These are phyloP conservation scores for Semicossyphus pulcher DNA, from an alignment of 2,113 vertebrate species.

Conservation along the genomic window DNA sequence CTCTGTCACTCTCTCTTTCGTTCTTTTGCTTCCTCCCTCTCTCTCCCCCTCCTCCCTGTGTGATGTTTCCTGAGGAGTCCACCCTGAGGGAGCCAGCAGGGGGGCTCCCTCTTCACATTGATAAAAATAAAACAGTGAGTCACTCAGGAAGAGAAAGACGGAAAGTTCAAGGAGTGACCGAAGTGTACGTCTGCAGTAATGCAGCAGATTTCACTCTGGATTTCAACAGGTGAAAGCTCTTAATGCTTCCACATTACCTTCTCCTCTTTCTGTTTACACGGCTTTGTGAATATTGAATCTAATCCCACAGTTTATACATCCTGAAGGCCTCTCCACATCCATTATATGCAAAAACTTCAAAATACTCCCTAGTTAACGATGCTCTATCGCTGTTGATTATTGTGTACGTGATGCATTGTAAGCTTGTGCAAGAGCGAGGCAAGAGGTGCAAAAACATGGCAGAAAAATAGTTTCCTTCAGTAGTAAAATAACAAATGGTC, in stretches of 20 bases:
- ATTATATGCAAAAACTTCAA: neutral
- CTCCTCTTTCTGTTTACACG: neutral
- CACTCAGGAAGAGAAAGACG: constrained; percentile 18
- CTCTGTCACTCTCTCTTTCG: too few relatives aligned
- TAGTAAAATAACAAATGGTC: constrained; percentile 17
- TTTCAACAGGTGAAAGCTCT: constrained; percentile 14
- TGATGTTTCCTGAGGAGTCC: constrained; percentile 37
- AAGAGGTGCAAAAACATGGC: neutral
- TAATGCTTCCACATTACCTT: neutral
- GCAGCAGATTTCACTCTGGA: neutral
- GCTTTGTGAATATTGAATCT: constrained; percentile 10
- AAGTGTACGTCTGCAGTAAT: constrained; percentile 17
- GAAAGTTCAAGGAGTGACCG: constrained; percentile 38
- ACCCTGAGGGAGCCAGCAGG: constrained; percentile 39
- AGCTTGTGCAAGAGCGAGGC: neutral
- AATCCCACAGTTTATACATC: neutral
- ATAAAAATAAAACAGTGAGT: constrained; percentile 60
- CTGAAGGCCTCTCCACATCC: neutral
- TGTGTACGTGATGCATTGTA: neutral
- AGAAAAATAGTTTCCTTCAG: neutral
- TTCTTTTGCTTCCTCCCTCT: too few relatives aligned
- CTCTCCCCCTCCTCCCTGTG: constrained; percentile 61
- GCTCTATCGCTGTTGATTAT: neutral
- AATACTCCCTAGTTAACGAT: neutral
- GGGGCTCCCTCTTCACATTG: constrained; percentile 36